Percentiles rank a stretch among this genome's conserved stretches.
phyloP scores from a whole-genome alignment of 1,140 invertebrate species.

The Phortica variegata region DNA sequence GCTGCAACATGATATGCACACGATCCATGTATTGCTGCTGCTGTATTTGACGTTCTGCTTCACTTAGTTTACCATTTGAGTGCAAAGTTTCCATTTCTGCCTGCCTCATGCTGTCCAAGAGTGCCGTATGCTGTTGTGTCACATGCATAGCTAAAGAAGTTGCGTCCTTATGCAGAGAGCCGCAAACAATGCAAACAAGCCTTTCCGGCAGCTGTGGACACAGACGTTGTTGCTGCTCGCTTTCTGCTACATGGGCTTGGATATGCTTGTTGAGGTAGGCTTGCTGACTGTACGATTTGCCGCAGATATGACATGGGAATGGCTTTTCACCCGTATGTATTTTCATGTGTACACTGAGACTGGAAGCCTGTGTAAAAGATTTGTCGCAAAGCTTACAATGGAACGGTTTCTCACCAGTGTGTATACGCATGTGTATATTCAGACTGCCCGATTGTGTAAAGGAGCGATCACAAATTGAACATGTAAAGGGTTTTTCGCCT shows the following conservation, averaged over 20 bases:
- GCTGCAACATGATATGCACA: constrained; percentile 36
- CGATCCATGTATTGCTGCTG: constrained; percentile 40
- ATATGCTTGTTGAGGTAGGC: constrained; percentile 55
- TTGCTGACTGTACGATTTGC: constrained; percentile 56
- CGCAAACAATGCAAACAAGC: constrained; percentile 48
- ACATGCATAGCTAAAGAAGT: constrained; percentile 43
- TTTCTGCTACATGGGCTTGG: constrained; percentile 33
- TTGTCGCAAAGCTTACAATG: constrained; percentile 65
- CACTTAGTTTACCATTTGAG: constrained; percentile 22
- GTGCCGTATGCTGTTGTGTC: constrained; percentile 38
- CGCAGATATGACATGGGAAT: constrained; percentile 49
- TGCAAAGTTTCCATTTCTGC: not conserved
- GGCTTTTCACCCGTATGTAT: constrained; percentile 60
- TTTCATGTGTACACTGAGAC: constrained; percentile 66
- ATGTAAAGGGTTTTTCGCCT: constrained; percentile 62
- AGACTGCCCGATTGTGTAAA: constrained; percentile 67
- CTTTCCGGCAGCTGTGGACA: constrained; percentile 19
- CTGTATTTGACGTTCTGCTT: constrained; percentile 25
- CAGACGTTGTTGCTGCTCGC: not conserved
- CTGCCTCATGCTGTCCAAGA: constrained; percentile 41
- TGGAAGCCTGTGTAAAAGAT: constrained; percentile 64
- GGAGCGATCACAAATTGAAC: constrained; percentile 68
- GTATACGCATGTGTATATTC: constrained; percentile 79
- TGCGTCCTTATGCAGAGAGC: constrained; percentile 42
- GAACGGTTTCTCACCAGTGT: constrained; percentile 60